phyloP scores from a whole-genome alignment of 2,113 vertebrate species.

The Gorsachius goisagi region DNA sequence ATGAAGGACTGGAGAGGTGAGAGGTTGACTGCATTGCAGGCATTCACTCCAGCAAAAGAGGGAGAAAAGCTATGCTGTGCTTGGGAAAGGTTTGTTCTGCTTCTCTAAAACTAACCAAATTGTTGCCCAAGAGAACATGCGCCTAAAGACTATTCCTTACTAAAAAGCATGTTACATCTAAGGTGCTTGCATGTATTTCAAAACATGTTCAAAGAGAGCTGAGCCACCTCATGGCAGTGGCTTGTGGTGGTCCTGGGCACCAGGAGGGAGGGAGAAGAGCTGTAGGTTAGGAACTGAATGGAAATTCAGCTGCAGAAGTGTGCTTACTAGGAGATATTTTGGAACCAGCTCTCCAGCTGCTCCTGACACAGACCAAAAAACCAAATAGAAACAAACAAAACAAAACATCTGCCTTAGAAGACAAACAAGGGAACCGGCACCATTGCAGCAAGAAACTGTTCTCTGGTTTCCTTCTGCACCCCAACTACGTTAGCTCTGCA shows the following conservation, averaged over 20 bases:
- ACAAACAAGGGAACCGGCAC: neutral
- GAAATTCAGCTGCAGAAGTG: neutral
- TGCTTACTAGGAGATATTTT: neutral
- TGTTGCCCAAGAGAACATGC: neutral
- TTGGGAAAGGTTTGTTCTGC: neutral
- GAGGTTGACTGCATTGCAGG: neutral
- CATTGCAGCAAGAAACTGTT: neutral
- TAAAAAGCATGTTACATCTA: fast-evolving
- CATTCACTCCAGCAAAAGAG: neutral
- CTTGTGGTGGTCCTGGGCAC: fast-evolving
- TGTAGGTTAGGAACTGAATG: neutral
- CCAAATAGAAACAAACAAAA: neutral
- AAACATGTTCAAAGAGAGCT: neutral
- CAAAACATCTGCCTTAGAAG: neutral
- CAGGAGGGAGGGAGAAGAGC: neutral
- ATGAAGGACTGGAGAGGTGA: neutral
- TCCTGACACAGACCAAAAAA: neutral
- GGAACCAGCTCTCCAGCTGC: neutral
- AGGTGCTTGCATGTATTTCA: neutral
- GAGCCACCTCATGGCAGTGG: neutral
- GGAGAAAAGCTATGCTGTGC: neutral
- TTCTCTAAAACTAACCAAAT: neutral
- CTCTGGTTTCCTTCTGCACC: neutral
- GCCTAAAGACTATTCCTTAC: neutral
- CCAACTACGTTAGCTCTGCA: fast-evolving